phyloP scores from a whole-genome alignment of 2,888 invertebrate species.

The Lasioglossum villosulum region DNA sequence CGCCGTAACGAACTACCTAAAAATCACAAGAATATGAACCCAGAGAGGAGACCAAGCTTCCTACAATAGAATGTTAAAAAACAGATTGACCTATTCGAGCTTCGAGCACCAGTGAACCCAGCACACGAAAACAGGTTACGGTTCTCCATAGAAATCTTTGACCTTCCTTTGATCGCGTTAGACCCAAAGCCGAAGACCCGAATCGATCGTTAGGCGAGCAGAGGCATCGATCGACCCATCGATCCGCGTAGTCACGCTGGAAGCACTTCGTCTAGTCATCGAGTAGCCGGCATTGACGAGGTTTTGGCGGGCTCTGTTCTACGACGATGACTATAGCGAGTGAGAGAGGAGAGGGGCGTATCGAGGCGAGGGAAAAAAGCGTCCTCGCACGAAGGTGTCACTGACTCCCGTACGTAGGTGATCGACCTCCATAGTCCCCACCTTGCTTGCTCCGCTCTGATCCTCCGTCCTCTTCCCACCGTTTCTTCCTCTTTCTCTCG shows the following conservation, averaged over 20 bases:
- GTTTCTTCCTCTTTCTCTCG: constrained; percentile 49
- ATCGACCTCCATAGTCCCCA: constrained; percentile 83
- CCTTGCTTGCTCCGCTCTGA: constrained; percentile 51
- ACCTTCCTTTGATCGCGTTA: constrained; percentile 18
- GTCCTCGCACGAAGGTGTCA: constrained; percentile 81
- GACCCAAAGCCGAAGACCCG: background rate
- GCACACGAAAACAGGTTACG: background rate
- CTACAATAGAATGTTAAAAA: background rate
- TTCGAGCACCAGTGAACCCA: background rate
- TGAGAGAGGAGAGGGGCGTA: constrained; percentile 12
- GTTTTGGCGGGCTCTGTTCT: constrained; percentile 46
- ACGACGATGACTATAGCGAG: background rate
- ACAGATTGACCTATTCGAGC: background rate
- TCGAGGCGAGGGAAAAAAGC: constrained; percentile 59
- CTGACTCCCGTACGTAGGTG: constrained; percentile 84
- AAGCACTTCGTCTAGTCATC: constrained; percentile 10
- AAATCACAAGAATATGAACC: too few relatives aligned
- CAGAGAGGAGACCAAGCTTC: background rate
- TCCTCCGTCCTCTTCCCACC: constrained; percentile 61
- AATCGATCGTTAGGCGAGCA: background rate
- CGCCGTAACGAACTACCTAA: background rate
- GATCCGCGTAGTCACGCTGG: background rate
- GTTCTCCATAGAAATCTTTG: background rate
- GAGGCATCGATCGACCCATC: too few relatives aligned
- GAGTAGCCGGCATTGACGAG: constrained; percentile 17